Conservation (phyloP, 2,888 invertebrate species). For the Cinara cedri region DNA sequence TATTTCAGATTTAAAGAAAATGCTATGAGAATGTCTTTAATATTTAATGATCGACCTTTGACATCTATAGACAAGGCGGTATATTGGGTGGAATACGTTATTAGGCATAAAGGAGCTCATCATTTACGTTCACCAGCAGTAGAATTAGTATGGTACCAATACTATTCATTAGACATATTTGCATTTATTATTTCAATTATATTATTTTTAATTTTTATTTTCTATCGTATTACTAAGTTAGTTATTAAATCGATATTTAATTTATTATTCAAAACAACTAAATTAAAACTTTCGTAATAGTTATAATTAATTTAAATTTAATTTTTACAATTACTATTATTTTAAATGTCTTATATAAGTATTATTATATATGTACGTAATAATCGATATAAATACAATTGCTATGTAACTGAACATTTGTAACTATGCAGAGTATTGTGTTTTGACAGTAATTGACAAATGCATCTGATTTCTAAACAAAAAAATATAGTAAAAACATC, state of each 20-base stretch:
- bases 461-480: too few species aligned
- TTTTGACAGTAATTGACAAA: too few species aligned
- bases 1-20: constrained; percentile 19
- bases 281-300: neutral
- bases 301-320: too few species aligned
- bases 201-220: neutral
- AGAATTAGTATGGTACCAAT: constrained; percentile 35
- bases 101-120: constrained; percentile 39
- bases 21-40: neutral
- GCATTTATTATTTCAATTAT: neutral
- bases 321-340: too few species aligned
- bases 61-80: constrained; percentile 22
- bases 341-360: too few species aligned
- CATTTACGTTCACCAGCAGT: constrained; percentile 36
- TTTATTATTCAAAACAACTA: neutral
- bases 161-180: constrained; percentile 28
- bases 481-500: too few species aligned
- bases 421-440: too few species aligned
- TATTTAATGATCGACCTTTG: constrained; percentile 31
- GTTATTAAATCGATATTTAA: neutral
- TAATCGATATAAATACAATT: too few species aligned
- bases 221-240: neutral
- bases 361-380: too few species aligned
- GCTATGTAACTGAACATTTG: too few species aligned
- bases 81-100: constrained; percentile 48